phyloP scores from a whole-genome alignment of 2,113 vertebrate genomes.

The Murina feae region DNA sequence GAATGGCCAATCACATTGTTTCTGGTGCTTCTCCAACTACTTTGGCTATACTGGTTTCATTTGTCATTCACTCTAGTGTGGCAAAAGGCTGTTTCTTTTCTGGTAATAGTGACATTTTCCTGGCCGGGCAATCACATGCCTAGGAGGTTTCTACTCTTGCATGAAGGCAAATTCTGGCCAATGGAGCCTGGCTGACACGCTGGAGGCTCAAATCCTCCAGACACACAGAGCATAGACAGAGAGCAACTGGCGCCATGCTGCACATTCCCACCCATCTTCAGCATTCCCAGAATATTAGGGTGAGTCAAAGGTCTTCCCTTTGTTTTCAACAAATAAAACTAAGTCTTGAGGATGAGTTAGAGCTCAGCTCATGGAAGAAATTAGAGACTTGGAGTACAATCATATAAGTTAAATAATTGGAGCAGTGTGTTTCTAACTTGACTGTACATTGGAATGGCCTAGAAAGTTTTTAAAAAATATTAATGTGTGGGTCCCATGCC shows the following conservation, averaged over 20 bases:
- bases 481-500: not conserved
- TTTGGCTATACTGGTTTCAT: slow-evolving; percentile 61
- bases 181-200: slow-evolving; percentile 64
- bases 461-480: not conserved
- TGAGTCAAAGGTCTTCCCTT: slow-evolving; percentile 57
- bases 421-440: not conserved
- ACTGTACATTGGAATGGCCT: not conserved
- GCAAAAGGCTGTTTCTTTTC: slow-evolving; percentile 67
- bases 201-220: slow-evolving; percentile 48
- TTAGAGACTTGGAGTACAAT: not conserved
- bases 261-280: slow-evolving; percentile 37
- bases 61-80: slow-evolving; percentile 51
- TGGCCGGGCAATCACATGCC: slow-evolving; percentile 66
- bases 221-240: slow-evolving; percentile 39
- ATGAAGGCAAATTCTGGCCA: slow-evolving; percentile 64
- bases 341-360: not conserved
- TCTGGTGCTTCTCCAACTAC: slow-evolving; percentile 32
- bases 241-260: slow-evolving; percentile 60
- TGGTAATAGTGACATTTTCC: slow-evolving; percentile 72
- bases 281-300: slow-evolving; percentile 27
- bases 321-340: slow-evolving; percentile 59
- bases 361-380: slow-evolving; percentile 13
- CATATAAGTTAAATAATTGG: slow-evolving; percentile 17
- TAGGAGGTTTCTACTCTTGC: slow-evolving; percentile 64
- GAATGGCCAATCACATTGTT: not conserved